A percentile compares a stretch with the other conserved stretches of the same genome.
These are phyloP conservation scores for Erythrocebus patas DNA, from an alignment of 2,113 vertebrate species.

Conservation along the genomic window DNA sequence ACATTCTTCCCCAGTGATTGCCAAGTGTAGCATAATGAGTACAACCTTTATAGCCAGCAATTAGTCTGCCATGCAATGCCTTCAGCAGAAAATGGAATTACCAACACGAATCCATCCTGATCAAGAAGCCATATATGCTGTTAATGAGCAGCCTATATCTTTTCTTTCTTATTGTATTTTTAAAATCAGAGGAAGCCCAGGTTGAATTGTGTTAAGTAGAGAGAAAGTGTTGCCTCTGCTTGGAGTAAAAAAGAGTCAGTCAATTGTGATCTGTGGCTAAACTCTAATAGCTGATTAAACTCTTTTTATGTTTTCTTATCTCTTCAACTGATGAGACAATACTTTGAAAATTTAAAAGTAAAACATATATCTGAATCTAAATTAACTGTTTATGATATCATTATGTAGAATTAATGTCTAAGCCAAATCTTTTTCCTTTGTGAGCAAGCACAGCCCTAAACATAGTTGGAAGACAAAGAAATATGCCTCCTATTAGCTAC, in stretches of 20 bases:
- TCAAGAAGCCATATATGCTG: background rate
- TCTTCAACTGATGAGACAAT: background rate
- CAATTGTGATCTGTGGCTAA: background rate
- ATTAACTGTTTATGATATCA: background rate
- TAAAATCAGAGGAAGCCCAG: background rate
- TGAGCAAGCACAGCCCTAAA: background rate
- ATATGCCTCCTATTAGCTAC: background rate
- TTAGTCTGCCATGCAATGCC: background rate
- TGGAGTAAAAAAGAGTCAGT: background rate
- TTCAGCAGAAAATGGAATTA: conserved; percentile 41
- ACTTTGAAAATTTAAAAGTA: background rate
- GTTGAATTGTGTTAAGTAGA: background rate
- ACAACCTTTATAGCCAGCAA: background rate
- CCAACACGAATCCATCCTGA: background rate
- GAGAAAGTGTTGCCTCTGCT: background rate
- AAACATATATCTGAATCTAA: background rate
- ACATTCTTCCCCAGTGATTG: background rate
- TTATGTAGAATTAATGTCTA: background rate
- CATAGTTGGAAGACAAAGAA: background rate
- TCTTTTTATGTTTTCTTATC: background rate
- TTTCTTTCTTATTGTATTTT: background rate
- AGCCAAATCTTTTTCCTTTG: background rate
- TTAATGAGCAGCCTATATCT: background rate
- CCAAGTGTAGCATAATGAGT: background rate
- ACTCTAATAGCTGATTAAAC: background rate